These are phyloP conservation scores for Sepioteuthis lessoniana DNA, from an alignment of 2,888 invertebrate species.

Conservation along the genomic window DNA sequence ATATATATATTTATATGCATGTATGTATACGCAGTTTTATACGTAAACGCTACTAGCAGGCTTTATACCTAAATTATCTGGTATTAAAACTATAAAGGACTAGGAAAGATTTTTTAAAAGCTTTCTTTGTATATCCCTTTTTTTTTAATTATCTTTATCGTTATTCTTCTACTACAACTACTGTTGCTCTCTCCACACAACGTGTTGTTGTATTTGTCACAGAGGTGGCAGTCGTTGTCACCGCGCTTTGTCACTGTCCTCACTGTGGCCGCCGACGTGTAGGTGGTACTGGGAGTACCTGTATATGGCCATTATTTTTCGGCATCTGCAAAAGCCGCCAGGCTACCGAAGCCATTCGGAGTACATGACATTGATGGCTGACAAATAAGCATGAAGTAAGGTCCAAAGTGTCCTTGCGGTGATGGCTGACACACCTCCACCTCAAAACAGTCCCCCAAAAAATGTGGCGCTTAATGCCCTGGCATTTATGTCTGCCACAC, in stretches of 20 bases:
- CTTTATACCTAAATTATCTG: background rate
- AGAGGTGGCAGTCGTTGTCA: background rate
- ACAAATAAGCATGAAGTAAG: background rate
- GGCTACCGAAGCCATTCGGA: background rate
- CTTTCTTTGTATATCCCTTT: background rate
- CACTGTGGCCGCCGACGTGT: background rate
- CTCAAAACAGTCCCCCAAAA: background rate
- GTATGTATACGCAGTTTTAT: background rate
- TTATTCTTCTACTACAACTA: background rate
- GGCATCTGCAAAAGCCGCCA: background rate
- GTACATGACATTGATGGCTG: background rate
- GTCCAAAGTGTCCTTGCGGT: background rate
- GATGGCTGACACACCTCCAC: constrained; percentile 34
- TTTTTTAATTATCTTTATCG: background rate
- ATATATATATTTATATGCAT: background rate
- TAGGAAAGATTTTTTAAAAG: background rate
- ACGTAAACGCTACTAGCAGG: background rate
- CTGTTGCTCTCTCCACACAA: background rate
- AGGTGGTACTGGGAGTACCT: background rate
- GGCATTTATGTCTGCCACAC: constrained; percentile 50
- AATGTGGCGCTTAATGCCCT: constrained; percentile 33
- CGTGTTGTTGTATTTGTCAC: background rate
- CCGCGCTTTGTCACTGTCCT: background rate
- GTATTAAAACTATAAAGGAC: background rate
- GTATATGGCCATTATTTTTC: background rate